Evolutionary conservation across 2,888 invertebrate species (phyloP), one percentile per base, ranked within the genome.

Genomic region (Synergus laeviventris): DNA sequence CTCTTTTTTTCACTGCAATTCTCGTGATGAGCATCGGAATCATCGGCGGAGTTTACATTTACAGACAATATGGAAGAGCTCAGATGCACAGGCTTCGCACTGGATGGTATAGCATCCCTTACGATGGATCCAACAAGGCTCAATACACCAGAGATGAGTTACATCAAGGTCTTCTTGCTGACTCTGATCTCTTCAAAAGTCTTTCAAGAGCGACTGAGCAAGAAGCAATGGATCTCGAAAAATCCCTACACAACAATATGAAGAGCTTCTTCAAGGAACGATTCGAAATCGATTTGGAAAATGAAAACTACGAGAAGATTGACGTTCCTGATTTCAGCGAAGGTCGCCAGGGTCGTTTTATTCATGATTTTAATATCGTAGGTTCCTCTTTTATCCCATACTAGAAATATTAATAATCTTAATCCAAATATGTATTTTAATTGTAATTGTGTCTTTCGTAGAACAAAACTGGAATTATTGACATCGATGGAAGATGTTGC

Each of bases 311-410:
- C 88, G 97, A 98, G 90, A 96, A 95, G 90, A 96, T 99, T 84
- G 94, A 96, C 85, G 97, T 98, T 9, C 95, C 96, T 16, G 95
- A 96, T 88, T 96, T 97, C 88, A 94, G 94, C 80, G 95, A 96
- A 82, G 97, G 97, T 1, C 94, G 95, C 49, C 94, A 93, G 64
- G 97, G 97, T 76, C 94, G 96, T 81, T 98, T 98, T 88, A 95
- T 98, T 85, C 98, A 99, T 87, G 98, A 99, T 91, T 99, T 99
- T 90, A 95, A 94, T 83, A 93, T 94, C 84, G 94, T 94, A 87
- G 87, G 92, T 90, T 74, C 49, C 14, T 42, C 56, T 39, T 5
- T 54, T 21, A 21, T 56, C 11, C 1, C 3, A 21, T 56, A 42
- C 18, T 24, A 54, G 9, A 49, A 56, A 73, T 31, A 31, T 31